These are phyloP conservation scores for Venturia canescens DNA, from an alignment of 1,140 invertebrate genomes.

Conservation along the genomic window DNA sequence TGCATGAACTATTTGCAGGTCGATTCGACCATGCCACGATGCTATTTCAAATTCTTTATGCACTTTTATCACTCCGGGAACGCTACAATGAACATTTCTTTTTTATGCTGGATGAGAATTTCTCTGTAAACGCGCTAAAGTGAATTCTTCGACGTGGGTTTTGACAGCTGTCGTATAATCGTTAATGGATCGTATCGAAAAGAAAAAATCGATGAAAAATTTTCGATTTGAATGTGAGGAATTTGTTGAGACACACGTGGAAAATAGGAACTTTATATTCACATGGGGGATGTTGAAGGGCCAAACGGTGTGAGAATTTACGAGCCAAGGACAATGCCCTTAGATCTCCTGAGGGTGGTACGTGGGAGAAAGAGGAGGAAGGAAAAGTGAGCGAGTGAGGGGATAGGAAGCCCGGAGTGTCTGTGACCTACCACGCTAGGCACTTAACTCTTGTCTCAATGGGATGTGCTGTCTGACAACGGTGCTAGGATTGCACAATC, in stretches of 20 bases:
- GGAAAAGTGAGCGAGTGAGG: not conserved
- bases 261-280: not conserved
- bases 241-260: not conserved
- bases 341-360: not conserved
- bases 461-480: constrained; percentile 19
- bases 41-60: too few species aligned
- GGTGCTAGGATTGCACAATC: constrained; percentile 12
- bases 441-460: constrained; percentile 41
- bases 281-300: not conserved
- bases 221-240: not conserved
- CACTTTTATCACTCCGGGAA: too few species aligned
- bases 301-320: constrained; percentile 13
- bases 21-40: too few species aligned
- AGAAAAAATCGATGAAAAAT: too few species aligned
- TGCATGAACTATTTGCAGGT: too few species aligned
- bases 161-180: too few species aligned
- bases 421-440: constrained; percentile 23
- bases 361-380: not conserved
- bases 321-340: constrained; percentile 18
- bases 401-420: constrained; percentile 1
- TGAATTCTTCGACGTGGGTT: too few species aligned
- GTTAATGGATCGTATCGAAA: too few species aligned
- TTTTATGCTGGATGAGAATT: too few species aligned
- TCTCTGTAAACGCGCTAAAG: too few species aligned
- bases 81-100: too few species aligned